These are phyloP conservation scores for Drosophila busckii DNA, from an alignment of 1,140 invertebrate species.

Conservation along the genomic window DNA sequence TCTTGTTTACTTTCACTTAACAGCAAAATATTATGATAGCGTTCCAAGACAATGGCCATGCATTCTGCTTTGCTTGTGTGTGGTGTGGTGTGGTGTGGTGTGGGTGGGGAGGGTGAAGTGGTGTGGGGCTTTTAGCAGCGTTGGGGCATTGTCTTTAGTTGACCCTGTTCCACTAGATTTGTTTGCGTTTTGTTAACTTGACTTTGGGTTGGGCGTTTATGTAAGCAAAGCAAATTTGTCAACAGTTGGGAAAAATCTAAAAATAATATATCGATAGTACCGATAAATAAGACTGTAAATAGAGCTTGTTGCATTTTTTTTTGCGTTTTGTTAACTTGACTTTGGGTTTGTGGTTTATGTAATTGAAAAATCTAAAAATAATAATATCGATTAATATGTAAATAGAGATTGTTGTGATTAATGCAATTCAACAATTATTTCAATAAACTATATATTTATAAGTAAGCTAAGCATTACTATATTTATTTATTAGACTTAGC, in stretches of 20 bases:
- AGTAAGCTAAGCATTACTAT: not conserved
- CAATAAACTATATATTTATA: not conserved
- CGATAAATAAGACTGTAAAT: too few species aligned
- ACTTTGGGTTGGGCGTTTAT: constrained; percentile 1
- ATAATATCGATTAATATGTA: too few species aligned
- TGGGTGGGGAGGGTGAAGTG: too few species aligned
- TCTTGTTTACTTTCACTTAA: constrained; percentile 53
- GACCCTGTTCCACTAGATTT: constrained; percentile 61
- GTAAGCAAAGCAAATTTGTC: too few species aligned
- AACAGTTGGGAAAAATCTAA: too few species aligned
- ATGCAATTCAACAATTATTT: constrained; percentile 11
- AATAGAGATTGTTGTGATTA: constrained; percentile 54
- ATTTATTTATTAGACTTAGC: too few species aligned
- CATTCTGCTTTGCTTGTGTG: constrained; percentile 54
- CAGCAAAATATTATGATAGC: not conserved
- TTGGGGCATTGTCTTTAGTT: not conserved
- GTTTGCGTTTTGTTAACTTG: constrained; percentile 1
- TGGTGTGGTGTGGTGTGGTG: too few species aligned
- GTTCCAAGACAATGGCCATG: constrained; percentile 48
- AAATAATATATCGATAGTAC: too few species aligned
- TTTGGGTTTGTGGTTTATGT: constrained; percentile 5
- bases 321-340: not conserved
- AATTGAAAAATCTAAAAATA: too few species aligned
- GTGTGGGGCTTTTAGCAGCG: too few species aligned
- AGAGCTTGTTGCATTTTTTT: constrained; percentile 59